Conservation (phyloP, 2,797 vertebrate species). For the Heliangelus exortis region DNA sequence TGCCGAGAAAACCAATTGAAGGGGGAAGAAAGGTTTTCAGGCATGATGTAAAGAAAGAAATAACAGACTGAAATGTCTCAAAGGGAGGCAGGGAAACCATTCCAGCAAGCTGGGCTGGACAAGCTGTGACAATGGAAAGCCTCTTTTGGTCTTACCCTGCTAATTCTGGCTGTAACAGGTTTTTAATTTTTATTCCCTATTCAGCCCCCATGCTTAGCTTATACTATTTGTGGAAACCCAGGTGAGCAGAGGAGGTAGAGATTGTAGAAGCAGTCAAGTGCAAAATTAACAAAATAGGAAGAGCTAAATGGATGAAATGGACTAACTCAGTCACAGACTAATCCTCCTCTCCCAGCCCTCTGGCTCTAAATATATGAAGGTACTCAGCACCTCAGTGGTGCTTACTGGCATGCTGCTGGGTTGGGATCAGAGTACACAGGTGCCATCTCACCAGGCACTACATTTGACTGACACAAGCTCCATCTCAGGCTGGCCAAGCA, state of each 20-base stretch:
- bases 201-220: not conserved
- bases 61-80: not conserved
- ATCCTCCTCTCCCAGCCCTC: accelerated
- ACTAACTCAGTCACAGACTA: not conserved
- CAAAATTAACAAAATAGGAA: not conserved
- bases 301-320: not conserved
- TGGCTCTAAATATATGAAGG: not conserved
- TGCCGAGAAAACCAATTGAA: not conserved
- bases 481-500: not conserved
- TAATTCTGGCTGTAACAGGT: not conserved
- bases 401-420: not conserved
- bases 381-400: accelerated
- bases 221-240: not conserved
- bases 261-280: not conserved
- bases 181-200: not conserved
- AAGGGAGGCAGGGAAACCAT: not conserved
- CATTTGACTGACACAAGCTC: not conserved
- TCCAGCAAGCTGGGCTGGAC: not conserved
- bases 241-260: not conserved
- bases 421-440: not conserved
- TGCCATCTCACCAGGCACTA: not conserved
- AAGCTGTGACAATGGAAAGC: not conserved
- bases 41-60: conserved; percentile 41
- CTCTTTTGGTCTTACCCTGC: not conserved
- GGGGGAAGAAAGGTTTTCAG: conserved; percentile 16